phyloP scores from a whole-genome alignment of 1,140 invertebrate species.

The Tetragnatha versicolor region DNA sequence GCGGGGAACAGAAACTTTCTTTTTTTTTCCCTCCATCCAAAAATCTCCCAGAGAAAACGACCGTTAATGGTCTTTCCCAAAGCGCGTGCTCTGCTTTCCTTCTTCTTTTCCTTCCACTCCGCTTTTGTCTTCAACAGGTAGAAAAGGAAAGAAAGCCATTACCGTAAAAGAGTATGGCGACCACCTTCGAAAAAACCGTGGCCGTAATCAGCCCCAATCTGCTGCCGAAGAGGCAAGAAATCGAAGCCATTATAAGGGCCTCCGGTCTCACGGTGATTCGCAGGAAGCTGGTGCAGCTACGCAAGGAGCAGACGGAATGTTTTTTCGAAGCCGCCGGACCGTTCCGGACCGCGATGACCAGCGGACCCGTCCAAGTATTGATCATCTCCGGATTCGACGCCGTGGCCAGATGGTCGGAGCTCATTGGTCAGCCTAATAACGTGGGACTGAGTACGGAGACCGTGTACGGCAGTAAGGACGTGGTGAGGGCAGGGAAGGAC shows the following conservation, averaged over 20 bases:
- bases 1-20: too few relatives aligned
- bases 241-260: constrained; percentile 14
- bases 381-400: constrained; percentile 42
- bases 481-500: constrained; percentile 24
- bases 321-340: constrained; percentile 15
- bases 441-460: background rate
- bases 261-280: constrained; percentile 19
- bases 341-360: constrained; percentile 36
- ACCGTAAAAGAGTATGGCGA: too few relatives aligned
- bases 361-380: constrained; percentile 38
- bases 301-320: constrained; percentile 23
- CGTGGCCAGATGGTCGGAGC: constrained; percentile 50
- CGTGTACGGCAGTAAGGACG: constrained; percentile 3
- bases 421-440: constrained; percentile 47
- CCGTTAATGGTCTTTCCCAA: too few relatives aligned
- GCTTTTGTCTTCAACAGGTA: constrained; percentile 30
- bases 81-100: too few relatives aligned
- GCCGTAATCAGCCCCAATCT: constrained; percentile 22
- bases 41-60: too few relatives aligned
- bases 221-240: background rate
- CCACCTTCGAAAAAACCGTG: constrained; percentile 23
- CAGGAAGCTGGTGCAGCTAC: constrained; percentile 17
- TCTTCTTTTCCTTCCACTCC: too few relatives aligned
- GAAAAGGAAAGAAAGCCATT: constrained; percentile 6
- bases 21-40: too few relatives aligned